These are phyloP conservation scores for Anas bernieri DNA, from an alignment of 2,797 vertebrate species.

Conservation along the genomic window DNA sequence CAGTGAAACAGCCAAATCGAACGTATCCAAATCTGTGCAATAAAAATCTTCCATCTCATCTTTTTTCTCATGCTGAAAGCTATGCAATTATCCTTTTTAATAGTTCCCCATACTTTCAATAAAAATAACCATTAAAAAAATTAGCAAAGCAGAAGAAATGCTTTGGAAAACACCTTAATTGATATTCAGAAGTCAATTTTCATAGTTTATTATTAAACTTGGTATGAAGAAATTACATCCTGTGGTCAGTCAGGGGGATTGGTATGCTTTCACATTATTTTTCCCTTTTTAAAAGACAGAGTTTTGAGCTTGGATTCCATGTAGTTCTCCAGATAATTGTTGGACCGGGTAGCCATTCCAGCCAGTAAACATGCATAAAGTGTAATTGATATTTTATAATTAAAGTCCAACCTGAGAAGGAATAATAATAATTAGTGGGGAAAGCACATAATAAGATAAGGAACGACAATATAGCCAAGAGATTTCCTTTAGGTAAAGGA, in stretches of 20 bases:
- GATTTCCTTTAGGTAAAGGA: slow-evolving; percentile 25
- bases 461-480: not conserved
- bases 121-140: not conserved
- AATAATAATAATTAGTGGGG: slow-evolving; percentile 28
- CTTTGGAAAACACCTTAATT: slow-evolving; percentile 44
- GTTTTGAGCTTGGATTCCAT: not conserved
- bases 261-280: not conserved
- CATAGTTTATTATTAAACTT: slow-evolving; percentile 38
- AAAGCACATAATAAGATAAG: slow-evolving; percentile 25
- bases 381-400: slow-evolving; percentile 60
- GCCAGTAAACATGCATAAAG: slow-evolving; percentile 28
- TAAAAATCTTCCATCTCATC: slow-evolving; percentile 17
- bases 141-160: not conserved
- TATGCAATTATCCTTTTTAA: slow-evolving; percentile 35
- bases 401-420: slow-evolving; percentile 44
- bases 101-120: not conserved
- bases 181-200: slow-evolving; percentile 25
- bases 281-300: not conserved
- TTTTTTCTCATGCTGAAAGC: slow-evolving; percentile 25
- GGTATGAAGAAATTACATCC: not conserved
- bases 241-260: not conserved
- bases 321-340: not conserved
- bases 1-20: slow-evolving; percentile 1
- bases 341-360: not conserved
- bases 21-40: not conserved